Percentiles rank a stretch among this genome's conserved stretches.
Evolutionary conservation across 2,888 invertebrate genomes (phyloP).

Genomic region (Trichacis sp.): DNA sequence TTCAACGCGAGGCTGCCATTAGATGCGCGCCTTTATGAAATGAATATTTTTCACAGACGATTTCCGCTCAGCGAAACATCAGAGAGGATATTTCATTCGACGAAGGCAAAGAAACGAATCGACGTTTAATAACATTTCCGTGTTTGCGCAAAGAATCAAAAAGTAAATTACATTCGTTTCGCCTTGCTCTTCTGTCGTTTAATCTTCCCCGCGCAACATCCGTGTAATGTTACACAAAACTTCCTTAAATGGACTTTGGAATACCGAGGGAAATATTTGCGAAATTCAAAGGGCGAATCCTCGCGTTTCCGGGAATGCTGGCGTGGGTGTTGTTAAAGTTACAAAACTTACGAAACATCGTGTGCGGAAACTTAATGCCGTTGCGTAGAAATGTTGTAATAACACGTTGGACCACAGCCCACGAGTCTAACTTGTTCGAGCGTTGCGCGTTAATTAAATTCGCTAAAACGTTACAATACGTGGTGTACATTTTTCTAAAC

Average conservation of each 20-base stretch:
- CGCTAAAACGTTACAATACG: not conserved
- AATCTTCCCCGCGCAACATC: not conserved
- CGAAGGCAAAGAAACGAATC: too few relatives aligned
- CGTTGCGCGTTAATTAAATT: conserved; percentile 3
- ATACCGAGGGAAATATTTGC: conserved; percentile 1
- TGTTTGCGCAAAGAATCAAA: not conserved
- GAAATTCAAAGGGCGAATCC: conserved; percentile 4
- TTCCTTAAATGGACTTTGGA: conserved; percentile 13
- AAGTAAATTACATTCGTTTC: not conserved
- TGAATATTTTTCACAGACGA: not conserved
- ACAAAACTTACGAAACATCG: conserved; percentile 5
- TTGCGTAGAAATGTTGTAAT: not conserved
- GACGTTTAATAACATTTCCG: not conserved
- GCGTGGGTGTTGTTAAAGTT: not conserved
- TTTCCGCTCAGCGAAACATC: too few relatives aligned
- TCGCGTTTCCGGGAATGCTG: not conserved
- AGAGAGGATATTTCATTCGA: too few relatives aligned
- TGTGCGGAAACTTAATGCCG: not conserved
- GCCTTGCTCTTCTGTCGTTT: not conserved
- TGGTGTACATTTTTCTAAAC: not conserved
- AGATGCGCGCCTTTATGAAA: not conserved
- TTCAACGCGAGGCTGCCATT: too few relatives aligned
- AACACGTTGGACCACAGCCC: not conserved
- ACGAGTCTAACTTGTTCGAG: not conserved
- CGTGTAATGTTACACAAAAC: conserved; percentile 2